phyloP scores from a whole-genome alignment of 1,140 invertebrate species.

The Babylonia areolata region DNA sequence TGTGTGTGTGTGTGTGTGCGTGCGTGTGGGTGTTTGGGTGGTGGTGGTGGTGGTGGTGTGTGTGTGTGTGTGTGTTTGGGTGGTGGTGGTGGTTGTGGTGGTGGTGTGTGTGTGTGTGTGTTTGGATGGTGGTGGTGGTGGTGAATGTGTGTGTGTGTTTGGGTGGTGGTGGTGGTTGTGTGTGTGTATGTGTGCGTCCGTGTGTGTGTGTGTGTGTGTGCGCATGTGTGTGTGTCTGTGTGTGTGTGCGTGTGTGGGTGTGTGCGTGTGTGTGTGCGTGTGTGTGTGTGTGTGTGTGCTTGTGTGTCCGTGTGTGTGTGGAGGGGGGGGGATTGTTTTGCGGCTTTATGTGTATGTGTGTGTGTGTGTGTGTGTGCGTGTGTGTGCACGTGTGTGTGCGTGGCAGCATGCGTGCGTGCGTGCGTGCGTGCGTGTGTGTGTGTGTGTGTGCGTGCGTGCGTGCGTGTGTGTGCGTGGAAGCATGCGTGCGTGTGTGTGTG shows the following conservation, averaged over 20 bases:
- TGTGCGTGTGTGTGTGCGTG: background rate
- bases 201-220: background rate
- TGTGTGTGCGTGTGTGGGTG: background rate
- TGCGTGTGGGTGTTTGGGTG: background rate
- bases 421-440: slow-evolving; percentile 17
- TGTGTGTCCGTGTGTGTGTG: background rate
- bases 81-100: background rate
- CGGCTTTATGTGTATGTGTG: background rate
- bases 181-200: background rate
- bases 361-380: slow-evolving; percentile 15
- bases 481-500: background rate
- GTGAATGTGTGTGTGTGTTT: slow-evolving; percentile 8
- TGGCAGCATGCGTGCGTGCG: background rate
- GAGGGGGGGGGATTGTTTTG: background rate
- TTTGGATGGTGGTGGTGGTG: background rate
- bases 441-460: background rate
- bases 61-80: background rate
- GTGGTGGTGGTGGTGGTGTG: background rate
- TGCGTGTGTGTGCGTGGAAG: background rate
- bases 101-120: background rate
- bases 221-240: background rate
- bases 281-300: background rate
- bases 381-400: background rate
- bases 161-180: no score
- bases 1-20: slow-evolving; percentile 6